These are phyloP conservation scores for Esox masquinongy DNA, from an alignment of 2,797 vertebrate genomes.

Conservation along the genomic window DNA sequence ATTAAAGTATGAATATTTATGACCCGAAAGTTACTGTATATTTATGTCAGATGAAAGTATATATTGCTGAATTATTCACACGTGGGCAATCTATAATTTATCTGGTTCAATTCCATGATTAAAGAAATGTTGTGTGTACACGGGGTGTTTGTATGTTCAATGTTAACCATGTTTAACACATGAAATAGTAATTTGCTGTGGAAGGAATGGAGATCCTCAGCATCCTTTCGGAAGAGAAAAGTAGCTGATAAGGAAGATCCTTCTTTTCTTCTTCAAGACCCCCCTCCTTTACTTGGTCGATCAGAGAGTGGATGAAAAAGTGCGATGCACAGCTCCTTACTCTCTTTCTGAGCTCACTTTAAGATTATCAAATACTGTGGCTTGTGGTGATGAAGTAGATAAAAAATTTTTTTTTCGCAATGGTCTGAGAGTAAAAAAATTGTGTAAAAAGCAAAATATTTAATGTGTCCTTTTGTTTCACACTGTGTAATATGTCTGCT, in stretches of 20 bases:
- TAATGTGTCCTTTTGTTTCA: slow-evolving; percentile 37
- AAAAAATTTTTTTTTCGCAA: slow-evolving; percentile 46
- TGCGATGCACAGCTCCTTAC: slow-evolving; percentile 43
- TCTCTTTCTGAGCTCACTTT: slow-evolving; percentile 54
- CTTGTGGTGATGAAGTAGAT: slow-evolving; percentile 47
- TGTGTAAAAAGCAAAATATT: slow-evolving; percentile 58
- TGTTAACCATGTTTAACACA: slow-evolving; percentile 73
- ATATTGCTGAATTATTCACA: slow-evolving; percentile 77
- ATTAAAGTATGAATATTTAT: slow-evolving; percentile 79
- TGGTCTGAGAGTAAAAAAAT: slow-evolving; percentile 47
- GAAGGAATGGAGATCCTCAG: slow-evolving; percentile 43
- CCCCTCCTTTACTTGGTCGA: slow-evolving; percentile 29
- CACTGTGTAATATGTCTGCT: slow-evolving; percentile 39
- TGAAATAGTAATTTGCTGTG: slow-evolving; percentile 65
- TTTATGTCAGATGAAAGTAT: slow-evolving; percentile 81
- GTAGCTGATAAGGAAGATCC: slow-evolving; percentile 67
- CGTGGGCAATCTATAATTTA: slow-evolving; percentile 75
- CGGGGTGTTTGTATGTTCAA: slow-evolving; percentile 71
- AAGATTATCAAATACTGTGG: slow-evolving; percentile 53
- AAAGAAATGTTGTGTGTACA: slow-evolving; percentile 73
- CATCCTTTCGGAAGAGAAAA: slow-evolving; percentile 64
- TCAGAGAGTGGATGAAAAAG: slow-evolving; percentile 56
- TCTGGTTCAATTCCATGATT: slow-evolving; percentile 77
- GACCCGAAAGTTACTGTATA: slow-evolving; percentile 65
- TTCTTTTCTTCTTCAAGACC: neutral